These are phyloP conservation scores for Eudyptes chrysolophus DNA, from an alignment of 2,113 vertebrate species.

Conservation along the genomic window DNA sequence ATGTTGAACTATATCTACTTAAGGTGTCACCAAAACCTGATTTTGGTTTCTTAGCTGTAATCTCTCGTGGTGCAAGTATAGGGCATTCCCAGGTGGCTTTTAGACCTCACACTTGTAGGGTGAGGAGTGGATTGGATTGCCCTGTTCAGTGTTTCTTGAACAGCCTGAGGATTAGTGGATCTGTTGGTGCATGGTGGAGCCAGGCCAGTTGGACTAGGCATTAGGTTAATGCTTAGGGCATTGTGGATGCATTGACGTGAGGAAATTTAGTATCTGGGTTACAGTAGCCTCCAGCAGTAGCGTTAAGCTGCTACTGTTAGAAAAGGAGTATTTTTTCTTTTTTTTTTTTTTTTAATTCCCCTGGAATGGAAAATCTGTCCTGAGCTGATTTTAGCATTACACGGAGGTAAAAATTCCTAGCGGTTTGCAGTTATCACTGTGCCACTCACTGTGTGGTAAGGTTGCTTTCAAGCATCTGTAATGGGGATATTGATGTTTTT, in stretches of 20 bases:
- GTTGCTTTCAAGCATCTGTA: conserved; percentile 2
- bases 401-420: neutral
- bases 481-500: conserved; percentile 38
- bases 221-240: neutral
- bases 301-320: neutral
- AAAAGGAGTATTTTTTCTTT: neutral
- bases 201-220: neutral
- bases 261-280: conserved; percentile 19
- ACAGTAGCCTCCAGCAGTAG: neutral
- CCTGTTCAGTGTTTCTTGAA: neutral
- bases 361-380: neutral
- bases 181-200: neutral
- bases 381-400: conserved; percentile 17
- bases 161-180: neutral
- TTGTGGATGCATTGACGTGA: neutral
- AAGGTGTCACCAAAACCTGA: neutral
- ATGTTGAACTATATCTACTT: neutral
- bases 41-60: neutral
- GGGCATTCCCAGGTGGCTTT: neutral
- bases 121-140: neutral
- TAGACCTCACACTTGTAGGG: neutral
- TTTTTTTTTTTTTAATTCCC: neutral
- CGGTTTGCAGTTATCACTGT: neutral
- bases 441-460: neutral
- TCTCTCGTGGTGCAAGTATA: neutral